A percentile compares a stretch with the other conserved stretches of the same genome.
Conservation (phyloP, 2,113 vertebrate species). For the Notothenia coriiceps region DNA sequence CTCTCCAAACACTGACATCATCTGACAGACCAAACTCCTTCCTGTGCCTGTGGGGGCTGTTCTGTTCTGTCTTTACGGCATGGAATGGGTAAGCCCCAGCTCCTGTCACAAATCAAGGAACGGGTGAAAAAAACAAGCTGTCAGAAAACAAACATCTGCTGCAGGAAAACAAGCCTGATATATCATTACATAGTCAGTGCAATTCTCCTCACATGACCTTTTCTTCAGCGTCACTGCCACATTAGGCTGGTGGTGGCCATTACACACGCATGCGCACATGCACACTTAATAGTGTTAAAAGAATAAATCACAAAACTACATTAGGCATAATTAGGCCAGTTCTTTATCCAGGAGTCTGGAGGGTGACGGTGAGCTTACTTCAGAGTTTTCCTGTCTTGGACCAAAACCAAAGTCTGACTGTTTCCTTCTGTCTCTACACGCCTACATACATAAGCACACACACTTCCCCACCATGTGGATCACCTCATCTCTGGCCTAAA, state of each 20-base stretch:
- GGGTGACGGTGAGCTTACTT: conserved; percentile 63
- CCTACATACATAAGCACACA: conserved; percentile 34
- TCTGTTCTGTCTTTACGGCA: conserved; percentile 59
- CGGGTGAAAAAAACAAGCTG: conserved; percentile 44
- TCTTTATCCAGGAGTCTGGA: conserved; percentile 50
- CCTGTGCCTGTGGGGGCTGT: conserved; percentile 71
- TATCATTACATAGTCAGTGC: conserved; percentile 56
- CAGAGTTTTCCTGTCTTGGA: conserved; percentile 66
- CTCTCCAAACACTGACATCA: conserved; percentile 81
- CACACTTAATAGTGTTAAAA: conserved; percentile 51
- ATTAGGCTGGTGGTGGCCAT: conserved; percentile 13
- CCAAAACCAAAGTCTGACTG: conserved; percentile 52
- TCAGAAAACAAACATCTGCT: conserved; percentile 63
- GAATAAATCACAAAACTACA: conserved; percentile 51
- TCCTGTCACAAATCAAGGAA: conserved; percentile 63
- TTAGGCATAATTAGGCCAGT: conserved; percentile 62
- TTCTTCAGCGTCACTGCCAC: conserved; percentile 30
- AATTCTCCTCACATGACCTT: conserved; percentile 69
- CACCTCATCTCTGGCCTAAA: conserved; percentile 67
- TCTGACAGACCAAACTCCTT: conserved; percentile 63
- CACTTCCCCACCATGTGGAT: conserved; percentile 52
- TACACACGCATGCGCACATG: neutral
- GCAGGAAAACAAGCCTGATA: conserved; percentile 51
- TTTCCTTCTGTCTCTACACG: conserved; percentile 48
- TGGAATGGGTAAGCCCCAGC: conserved; percentile 60